Evolutionary conservation across 2,797 vertebrate genomes (phyloP).

Genomic region (Leptoclinus maculatus): DNA sequence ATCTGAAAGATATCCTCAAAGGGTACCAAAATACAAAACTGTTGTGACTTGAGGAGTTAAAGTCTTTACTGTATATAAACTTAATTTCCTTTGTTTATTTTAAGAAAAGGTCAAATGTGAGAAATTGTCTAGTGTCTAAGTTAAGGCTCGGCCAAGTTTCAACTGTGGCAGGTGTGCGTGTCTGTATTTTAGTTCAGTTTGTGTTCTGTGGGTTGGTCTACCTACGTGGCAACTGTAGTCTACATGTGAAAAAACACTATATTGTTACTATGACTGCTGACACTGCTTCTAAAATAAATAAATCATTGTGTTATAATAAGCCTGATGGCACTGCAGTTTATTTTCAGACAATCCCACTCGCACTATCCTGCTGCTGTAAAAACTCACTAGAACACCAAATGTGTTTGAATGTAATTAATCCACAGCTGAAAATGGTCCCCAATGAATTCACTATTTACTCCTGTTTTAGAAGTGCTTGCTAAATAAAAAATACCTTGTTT

Average conservation of each 20-base stretch:
- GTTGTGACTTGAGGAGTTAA: conserved; percentile 6
- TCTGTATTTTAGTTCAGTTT: neutral
- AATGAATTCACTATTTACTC: conserved; percentile 4
- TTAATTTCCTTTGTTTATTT: conserved; percentile 24
- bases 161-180: neutral
- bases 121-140: conserved; percentile 21
- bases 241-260: neutral
- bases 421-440: conserved; percentile 13
- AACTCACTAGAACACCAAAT: neutral
- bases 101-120: conserved; percentile 25
- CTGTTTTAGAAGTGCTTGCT: neutral
- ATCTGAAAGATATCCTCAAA: conserved; percentile 28
- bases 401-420: neutral
- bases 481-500: neutral
- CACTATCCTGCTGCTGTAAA: neutral
- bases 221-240: neutral
- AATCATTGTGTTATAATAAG: neutral
- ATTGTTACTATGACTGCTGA: conserved; percentile 6
- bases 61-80: conserved; percentile 16
- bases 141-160: conserved; percentile 31
- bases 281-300: neutral
- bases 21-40: conserved; percentile 47
- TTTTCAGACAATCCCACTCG: neutral
- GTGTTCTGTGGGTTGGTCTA: neutral
- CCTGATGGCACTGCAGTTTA: neutral